These are phyloP conservation scores for Cheilosia vernalis DNA, from an alignment of 2,888 invertebrate genomes.

Conservation along the genomic window DNA sequence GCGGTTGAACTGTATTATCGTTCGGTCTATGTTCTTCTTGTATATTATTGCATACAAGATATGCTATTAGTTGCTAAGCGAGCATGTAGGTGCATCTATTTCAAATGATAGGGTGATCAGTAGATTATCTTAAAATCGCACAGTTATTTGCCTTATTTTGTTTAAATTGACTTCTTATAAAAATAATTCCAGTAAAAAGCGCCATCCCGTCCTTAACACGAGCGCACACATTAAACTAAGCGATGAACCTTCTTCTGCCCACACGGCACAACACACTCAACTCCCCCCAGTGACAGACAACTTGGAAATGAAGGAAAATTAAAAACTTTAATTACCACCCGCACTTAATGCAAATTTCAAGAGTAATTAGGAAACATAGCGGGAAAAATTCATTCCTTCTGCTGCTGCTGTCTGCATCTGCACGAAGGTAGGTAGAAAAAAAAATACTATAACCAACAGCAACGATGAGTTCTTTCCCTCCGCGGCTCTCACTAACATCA, in stretches of 20 bases:
- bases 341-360: constrained; percentile 76
- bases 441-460: constrained; percentile 48
- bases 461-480: constrained; percentile 38
- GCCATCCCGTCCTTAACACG: constrained; percentile 5
- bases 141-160: too few relatives aligned
- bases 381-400: constrained; percentile 54
- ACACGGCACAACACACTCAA: constrained; percentile 40
- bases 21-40: too few relatives aligned
- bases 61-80: too few relatives aligned
- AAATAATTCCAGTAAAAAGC: constrained; percentile 30
- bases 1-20: too few relatives aligned
- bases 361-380: constrained; percentile 76
- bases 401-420: constrained; percentile 53
- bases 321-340: constrained; percentile 75
- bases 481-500: constrained; percentile 32
- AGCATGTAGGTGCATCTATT: too few relatives aligned
- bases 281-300: constrained; percentile 65
- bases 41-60: too few relatives aligned
- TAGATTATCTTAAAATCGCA: too few relatives aligned
- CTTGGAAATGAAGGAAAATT: constrained; percentile 71
- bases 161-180: too few relatives aligned
- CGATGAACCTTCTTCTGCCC: constrained; percentile 35
- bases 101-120: too few relatives aligned
- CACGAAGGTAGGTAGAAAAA: constrained; percentile 18
- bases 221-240: neutral